Conservation (phyloP, 2,797 vertebrate genomes). For the Danio aesculapii region DNA sequence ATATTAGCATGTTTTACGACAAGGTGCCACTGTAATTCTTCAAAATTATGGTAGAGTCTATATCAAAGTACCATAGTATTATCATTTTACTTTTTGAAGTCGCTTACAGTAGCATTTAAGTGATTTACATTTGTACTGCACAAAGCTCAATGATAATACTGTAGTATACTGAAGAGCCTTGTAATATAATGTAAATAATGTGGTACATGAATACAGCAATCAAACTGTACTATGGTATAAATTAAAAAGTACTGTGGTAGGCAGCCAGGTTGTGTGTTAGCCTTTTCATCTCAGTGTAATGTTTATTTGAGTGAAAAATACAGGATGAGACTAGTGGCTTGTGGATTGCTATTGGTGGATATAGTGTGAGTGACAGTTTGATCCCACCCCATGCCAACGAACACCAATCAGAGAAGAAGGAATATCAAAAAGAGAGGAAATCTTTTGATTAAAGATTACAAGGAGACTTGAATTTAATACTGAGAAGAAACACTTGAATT, state of each 20-base stretch:
- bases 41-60: background rate
- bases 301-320: no score
- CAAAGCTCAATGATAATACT: background rate
- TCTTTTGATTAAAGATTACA: no score
- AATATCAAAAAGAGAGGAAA: no score
- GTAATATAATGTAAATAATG: background rate
- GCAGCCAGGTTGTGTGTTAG: no score
- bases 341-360: no score
- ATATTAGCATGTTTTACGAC: background rate
- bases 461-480: no score
- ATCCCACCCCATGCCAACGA: no score
- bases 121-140: constrained; percentile 1
- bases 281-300: no score
- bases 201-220: background rate
- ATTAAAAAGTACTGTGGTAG: background rate
- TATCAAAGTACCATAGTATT: constrained; percentile 23
- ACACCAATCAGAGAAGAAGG: no score
- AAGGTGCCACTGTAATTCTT: background rate
- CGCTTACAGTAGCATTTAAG: background rate
- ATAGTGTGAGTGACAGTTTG: no score
- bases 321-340: no score
- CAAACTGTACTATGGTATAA: background rate
- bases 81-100: constrained; percentile 26
- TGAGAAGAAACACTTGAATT: no score
- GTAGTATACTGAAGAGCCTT: background rate